phyloP scores from a whole-genome alignment of 2,888 invertebrate genomes.

The Actias luna region DNA sequence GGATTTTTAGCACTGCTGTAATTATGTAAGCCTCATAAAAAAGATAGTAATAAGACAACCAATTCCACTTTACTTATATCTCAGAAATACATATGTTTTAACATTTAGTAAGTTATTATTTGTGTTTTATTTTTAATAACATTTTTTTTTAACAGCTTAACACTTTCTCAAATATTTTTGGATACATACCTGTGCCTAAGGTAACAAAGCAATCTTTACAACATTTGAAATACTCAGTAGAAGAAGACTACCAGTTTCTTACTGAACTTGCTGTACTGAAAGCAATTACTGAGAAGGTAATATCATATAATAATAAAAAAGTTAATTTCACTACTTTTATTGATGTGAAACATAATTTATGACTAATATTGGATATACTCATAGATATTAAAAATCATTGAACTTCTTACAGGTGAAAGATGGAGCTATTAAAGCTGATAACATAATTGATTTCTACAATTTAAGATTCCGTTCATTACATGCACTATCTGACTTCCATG shows the following conservation, averaged over 20 bases:
- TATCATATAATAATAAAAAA: background rate
- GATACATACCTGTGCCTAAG: slow-evolving; percentile 53
- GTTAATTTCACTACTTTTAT: background rate
- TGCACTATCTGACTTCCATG: slow-evolving; percentile 84
- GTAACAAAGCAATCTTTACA: slow-evolving; percentile 47
- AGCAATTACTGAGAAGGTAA: slow-evolving; percentile 79
- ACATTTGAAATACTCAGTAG: slow-evolving; percentile 64
- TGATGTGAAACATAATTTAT: background rate
- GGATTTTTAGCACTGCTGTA: too few relatives aligned
- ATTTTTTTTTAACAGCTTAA: background rate
- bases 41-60: background rate
- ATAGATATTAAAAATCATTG: background rate
- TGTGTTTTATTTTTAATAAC: background rate
- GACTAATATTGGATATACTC: background rate
- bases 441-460: slow-evolving; percentile 85
- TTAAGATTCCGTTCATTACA: slow-evolving; percentile 84
- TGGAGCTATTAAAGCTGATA: slow-evolving; percentile 76
- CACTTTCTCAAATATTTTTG: slow-evolving; percentile 54
- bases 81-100: background rate
- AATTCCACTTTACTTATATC: background rate
- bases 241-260: slow-evolving; percentile 84
- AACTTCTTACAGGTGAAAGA: slow-evolving; percentile 58
- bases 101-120: background rate
- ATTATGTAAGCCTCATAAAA: background rate
- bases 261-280: slow-evolving; percentile 83